Evolutionary conservation across 1,140 invertebrate genomes (phyloP).

Genomic region (Drosophila miranda): DNA sequence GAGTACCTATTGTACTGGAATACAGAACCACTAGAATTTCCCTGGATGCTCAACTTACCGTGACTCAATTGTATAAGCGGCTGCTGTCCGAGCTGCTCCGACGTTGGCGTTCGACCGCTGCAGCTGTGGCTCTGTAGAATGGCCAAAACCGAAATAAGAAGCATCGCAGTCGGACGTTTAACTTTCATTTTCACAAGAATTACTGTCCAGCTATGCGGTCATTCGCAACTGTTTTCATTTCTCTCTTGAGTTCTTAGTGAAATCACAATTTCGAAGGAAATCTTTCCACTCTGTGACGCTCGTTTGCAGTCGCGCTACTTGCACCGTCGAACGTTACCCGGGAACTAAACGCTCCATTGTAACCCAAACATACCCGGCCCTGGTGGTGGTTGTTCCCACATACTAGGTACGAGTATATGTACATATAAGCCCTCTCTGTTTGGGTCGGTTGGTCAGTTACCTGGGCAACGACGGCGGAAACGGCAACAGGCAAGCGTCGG

Average conservation of each 20-base stretch:
- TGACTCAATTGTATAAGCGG: constrained; percentile 82
- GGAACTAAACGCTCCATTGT: constrained; percentile 69
- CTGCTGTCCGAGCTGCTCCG: constrained; percentile 29
- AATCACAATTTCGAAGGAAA: constrained; percentile 1
- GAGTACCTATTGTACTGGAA: constrained; percentile 2
- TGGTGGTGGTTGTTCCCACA: constrained; percentile 34
- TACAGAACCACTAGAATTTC: constrained; percentile 46
- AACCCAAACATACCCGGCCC: constrained; percentile 54
- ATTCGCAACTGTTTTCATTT: constrained; percentile 32
- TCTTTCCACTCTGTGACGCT: background rate
- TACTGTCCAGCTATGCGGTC: constrained; percentile 27
- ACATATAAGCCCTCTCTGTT: constrained; percentile 64
- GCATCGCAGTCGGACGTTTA: constrained; percentile 24
- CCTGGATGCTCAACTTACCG: constrained; percentile 76
- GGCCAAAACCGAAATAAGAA: constrained; percentile 47
- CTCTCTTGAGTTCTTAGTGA: constrained; percentile 1
- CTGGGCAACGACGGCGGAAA: constrained; percentile 65
- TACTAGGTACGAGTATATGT: too few relatives aligned
- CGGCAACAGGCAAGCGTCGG: constrained; percentile 60
- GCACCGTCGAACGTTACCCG: constrained; percentile 62
- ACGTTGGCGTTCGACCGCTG: constrained; percentile 13
- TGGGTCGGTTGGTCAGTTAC: constrained; percentile 81
- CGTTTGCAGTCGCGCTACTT: constrained; percentile 34
- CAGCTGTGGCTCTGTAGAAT: constrained; percentile 20
- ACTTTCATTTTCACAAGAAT: constrained; percentile 60